Conservation (phyloP, 2,113 vertebrate species). For the Numida meleagris region DNA sequence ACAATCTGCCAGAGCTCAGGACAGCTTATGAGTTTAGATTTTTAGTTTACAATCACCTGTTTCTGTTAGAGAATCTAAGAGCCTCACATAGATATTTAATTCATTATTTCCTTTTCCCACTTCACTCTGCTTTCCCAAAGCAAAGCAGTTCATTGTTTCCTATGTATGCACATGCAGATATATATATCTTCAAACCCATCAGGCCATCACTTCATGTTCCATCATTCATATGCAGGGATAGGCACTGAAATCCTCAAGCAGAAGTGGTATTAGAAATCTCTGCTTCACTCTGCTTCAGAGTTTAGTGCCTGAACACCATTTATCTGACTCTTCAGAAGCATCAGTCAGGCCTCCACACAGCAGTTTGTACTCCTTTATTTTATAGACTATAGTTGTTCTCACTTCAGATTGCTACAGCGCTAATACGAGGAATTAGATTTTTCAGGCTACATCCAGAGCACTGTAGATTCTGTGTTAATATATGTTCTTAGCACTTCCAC, state of each 20-base stretch:
- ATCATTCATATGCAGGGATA: not conserved
- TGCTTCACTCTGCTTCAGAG: not conserved
- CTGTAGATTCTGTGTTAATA: not conserved
- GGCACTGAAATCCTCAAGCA: not conserved
- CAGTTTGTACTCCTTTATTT: not conserved
- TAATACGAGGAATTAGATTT: not conserved
- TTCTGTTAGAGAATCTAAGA: not conserved
- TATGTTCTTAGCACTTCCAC: not conserved
- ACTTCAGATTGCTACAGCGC: not conserved
- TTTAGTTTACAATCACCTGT: not conserved
- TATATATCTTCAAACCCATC: not conserved
- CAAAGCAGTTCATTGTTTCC: not conserved
- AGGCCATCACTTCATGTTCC: not conserved
- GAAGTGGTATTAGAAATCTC: not conserved
- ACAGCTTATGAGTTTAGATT: not conserved
- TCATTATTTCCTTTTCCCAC: not conserved
- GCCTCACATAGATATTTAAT: not conserved
- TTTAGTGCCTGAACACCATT: fast-evolving
- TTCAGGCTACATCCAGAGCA: not conserved
- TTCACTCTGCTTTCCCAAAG: not conserved
- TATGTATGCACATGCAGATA: not conserved
- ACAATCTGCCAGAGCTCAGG: not conserved
- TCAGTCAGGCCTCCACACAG: not conserved
- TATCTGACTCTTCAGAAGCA: not conserved
- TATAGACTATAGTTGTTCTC: not conserved